Base-by-base conservation (phyloP, 2,888 invertebrate genomes). In the Mystacides longicornis region DNA sequence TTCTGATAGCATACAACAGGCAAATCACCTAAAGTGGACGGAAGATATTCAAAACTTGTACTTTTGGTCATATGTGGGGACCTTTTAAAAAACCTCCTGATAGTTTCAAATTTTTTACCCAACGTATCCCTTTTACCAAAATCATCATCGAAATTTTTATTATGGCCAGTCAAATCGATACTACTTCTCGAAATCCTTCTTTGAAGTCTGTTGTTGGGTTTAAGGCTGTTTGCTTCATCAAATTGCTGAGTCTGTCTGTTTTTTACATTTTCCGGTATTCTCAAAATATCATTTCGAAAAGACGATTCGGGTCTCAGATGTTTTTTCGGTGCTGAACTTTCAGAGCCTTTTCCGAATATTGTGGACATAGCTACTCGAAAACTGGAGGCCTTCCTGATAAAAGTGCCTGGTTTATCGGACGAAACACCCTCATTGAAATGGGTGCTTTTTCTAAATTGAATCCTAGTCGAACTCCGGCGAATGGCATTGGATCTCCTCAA, bases 1-100 rank as follows among this genome's bases (percentile, higher is more conserved):
- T 37, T 14, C 14, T 37, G 7, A 4, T 4, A 7, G 18, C 5
- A 5, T 45, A 20, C 45, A 3, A 21, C 20, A 20, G 45, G 45
- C 3, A 20, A 11, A 14, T 45, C 45, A 4, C 16, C 21, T 7
- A 19, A 14, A 21, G 18, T 19, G 9, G 21, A 45, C 7, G 45
- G 21, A 3, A 45, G 20, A 21, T 45, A 76, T 60, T 76, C 76
- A 49, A 75, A 77, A 62, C 76, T 77, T 56, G 76, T 76, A 60
- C 76, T 77, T 31, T 76, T 65, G 59, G 67, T 68, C 57, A 75
- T 75, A 16, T 68, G 64, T 1, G 73, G 71, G 18, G 65, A 65
- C 11, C 37, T 27, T 23, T 52, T 63, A 9, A 37, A 37, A 14
- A 37, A 37, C 4, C 37, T 14, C 37, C 37, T n/a, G 3, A 37